phyloP scores from a whole-genome alignment of 2,888 invertebrate genomes.

The Eumacrocentrus americanus region DNA sequence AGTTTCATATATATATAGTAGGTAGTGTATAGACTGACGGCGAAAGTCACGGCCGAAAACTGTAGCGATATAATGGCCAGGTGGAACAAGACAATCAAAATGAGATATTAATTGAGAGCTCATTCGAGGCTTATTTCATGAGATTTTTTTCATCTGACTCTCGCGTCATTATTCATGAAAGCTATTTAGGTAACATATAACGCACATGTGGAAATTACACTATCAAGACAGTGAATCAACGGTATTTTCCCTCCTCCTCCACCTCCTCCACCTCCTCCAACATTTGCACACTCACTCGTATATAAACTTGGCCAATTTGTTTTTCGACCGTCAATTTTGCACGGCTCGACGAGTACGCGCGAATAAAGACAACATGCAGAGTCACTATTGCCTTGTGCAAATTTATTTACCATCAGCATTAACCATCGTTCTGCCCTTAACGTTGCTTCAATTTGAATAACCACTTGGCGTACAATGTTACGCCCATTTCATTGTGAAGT shows the following conservation, averaged over 20 bases:
- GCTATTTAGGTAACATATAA: constrained; percentile 4
- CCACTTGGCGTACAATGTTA: constrained; percentile 49
- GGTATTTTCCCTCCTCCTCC: not conserved
- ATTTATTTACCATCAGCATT: not conserved
- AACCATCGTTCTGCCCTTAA: no score
- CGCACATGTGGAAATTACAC: not conserved
- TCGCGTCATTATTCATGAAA: constrained; percentile 7
- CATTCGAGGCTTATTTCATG: not conserved
- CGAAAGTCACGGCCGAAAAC: not conserved
- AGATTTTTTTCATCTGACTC: constrained; percentile 3
- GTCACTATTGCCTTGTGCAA: constrained; percentile 7
- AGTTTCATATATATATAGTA: constrained; percentile 14
- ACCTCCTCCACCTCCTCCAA: no score
- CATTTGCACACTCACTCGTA: not conserved
- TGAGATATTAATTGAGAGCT: constrained; percentile 26
- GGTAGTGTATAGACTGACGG: not conserved
- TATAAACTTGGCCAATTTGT: not conserved
- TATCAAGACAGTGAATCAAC: constrained; percentile 2
- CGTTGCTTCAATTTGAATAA: constrained; percentile 53
- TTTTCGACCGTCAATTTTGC: constrained; percentile 22
- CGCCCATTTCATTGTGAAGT: constrained; percentile 49
- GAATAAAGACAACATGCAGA: constrained; percentile 19
- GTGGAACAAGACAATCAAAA: constrained; percentile 17
- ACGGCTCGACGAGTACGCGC: constrained; percentile 17
- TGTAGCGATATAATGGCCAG: not conserved